Conservation (phyloP, 1,140 invertebrate species). For the Dolichoris vasculosae region DNA sequence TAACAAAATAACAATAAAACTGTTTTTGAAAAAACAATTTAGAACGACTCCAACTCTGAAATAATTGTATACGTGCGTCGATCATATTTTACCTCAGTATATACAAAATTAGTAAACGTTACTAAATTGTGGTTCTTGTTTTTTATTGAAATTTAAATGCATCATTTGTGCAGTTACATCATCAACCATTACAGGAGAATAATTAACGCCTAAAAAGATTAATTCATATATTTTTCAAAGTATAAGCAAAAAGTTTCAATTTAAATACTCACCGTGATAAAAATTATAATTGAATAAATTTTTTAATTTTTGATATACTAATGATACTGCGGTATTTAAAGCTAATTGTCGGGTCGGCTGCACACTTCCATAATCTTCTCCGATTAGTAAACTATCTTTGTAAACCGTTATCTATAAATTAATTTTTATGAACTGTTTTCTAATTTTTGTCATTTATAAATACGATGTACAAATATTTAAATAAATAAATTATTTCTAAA, state of each 20-base stretch:
- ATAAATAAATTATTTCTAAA: neutral
- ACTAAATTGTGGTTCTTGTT: constrained; percentile 11
- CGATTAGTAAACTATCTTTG: constrained; percentile 44
- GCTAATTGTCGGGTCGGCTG: constrained; percentile 56
- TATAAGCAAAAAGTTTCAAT: neutral
- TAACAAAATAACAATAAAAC: neutral
- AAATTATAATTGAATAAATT: constrained; percentile 19
- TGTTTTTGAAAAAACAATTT: neutral
- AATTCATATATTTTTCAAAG: neutral
- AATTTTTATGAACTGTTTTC: constrained; percentile 19
- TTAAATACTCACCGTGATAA: constrained; percentile 40
- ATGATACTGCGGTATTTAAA: constrained; percentile 52
- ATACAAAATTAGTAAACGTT: constrained; percentile 11
- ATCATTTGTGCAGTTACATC: constrained; percentile 45
- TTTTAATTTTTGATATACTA: constrained; percentile 56
- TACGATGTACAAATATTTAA: neutral
- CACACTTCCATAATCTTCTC: constrained; percentile 55
- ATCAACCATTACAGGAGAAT: neutral
- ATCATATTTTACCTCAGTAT: neutral
- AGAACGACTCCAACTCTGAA: neutral
- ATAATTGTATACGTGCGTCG: neutral
- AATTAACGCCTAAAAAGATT: constrained; percentile 39
- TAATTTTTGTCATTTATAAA: neutral
- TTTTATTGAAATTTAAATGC: constrained; percentile 28
- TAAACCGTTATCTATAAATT: constrained; percentile 56